Evolutionary conservation across 2,797 vertebrate genomes (phyloP).

Genomic region (Molossus molossus): DNA sequence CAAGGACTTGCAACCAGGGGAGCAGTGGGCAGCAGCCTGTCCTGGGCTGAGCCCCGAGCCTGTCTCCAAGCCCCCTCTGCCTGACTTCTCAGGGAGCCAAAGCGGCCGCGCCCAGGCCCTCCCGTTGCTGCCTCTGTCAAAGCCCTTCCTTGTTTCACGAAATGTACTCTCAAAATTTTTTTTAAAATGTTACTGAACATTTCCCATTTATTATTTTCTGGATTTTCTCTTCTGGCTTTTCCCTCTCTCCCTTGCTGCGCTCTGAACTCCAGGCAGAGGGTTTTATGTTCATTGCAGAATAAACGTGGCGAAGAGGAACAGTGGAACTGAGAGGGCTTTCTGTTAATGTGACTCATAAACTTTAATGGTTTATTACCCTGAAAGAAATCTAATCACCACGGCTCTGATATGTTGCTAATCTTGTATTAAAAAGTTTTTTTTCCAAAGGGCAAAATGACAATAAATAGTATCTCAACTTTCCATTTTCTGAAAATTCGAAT

Average conservation of each 20-base stretch:
- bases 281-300: constrained; percentile 72
- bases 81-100: not conserved
- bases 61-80: not conserved
- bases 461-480: constrained; percentile 5
- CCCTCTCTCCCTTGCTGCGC: constrained; percentile 73
- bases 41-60: not conserved
- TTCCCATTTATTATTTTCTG: not conserved
- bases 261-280: constrained; percentile 67
- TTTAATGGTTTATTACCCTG: constrained; percentile 65
- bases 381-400: constrained; percentile 72
- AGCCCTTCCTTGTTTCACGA: not conserved
- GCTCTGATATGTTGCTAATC: constrained; percentile 60
- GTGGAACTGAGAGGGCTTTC: constrained; percentile 29
- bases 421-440: constrained; percentile 65
- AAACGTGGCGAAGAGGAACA: constrained; percentile 48
- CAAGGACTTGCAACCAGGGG: not conserved
- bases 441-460: constrained; percentile 62
- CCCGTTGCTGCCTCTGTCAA: not conserved
- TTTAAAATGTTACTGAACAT: not conserved
- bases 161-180: not conserved
- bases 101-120: not conserved
- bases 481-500: constrained; percentile 66
- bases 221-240: constrained; percentile 12
- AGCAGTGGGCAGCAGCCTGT: not conserved
- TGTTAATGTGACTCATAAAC: constrained; percentile 75